Conservation (phyloP, 2,888 invertebrate genomes). For the Agonum fuliginosum region DNA sequence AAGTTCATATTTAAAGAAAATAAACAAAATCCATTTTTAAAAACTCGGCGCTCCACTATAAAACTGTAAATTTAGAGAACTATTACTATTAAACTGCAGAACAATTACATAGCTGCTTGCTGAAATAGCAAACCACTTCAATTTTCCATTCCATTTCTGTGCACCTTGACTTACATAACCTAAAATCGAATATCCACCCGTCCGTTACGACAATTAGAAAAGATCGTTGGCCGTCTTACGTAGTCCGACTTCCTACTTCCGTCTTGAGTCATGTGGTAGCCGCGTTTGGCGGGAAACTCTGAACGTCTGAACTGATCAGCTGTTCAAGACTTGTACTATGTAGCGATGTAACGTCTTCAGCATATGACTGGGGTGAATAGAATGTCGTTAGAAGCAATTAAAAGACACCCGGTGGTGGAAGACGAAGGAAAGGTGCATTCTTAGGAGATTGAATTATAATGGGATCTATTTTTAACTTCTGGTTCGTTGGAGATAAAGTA, state of each 20-base stretch:
- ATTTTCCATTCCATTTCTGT: too few species aligned
- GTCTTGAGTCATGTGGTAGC: slow-evolving; percentile 33
- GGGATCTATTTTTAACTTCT: too few species aligned
- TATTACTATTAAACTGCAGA: too few species aligned
- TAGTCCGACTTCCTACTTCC: slow-evolving; percentile 39
- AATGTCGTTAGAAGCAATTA: slow-evolving; percentile 47
- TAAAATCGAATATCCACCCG: slow-evolving; percentile 13
- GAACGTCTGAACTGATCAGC: slow-evolving; percentile 13
- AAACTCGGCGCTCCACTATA: too few species aligned
- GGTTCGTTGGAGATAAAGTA: too few species aligned
- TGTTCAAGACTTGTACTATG: slow-evolving; percentile 6
- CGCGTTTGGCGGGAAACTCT: slow-evolving; percentile 43
- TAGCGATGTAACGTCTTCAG: not conserved
- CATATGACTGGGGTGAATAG: slow-evolving; percentile 46
- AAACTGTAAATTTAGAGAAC: too few species aligned
- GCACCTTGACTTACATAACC: too few species aligned
- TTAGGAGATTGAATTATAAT: not conserved
- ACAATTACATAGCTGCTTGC: too few species aligned
- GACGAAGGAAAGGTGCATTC: not conserved
- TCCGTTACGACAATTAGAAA: slow-evolving; percentile 52
- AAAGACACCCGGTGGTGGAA: not conserved
- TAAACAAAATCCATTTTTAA: too few species aligned
- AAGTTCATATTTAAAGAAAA: too few species aligned
- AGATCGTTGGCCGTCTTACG: slow-evolving; percentile 38
- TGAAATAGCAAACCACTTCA: too few species aligned